Conservation (phyloP, 2,888 invertebrate species). For the Fragum sueziense region DNA sequence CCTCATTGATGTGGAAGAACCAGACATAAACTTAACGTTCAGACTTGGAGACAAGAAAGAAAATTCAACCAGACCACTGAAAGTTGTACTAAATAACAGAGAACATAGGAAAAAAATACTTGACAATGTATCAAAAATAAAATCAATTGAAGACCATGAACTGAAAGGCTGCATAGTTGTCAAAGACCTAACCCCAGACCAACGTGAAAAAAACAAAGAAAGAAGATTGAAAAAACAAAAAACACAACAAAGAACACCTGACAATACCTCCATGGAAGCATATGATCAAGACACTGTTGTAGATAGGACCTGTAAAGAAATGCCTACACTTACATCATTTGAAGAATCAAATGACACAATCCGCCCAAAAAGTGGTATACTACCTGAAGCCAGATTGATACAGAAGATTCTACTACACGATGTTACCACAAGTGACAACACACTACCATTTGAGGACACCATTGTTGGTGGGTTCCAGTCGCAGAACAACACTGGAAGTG, state of each 20-base stretch:
- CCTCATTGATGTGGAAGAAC: background rate
- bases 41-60: background rate
- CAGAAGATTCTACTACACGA: too few relatives aligned
- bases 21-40: background rate
- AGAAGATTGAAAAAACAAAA: background rate
- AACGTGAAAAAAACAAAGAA: background rate
- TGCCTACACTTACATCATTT: too few relatives aligned
- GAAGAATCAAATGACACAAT: background rate
- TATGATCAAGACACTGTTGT: background rate
- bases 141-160: background rate
- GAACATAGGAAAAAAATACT: conserved; percentile 4
- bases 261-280: background rate
- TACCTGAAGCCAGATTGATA: background rate
- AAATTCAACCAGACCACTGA: background rate
- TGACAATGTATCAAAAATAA: background rate
- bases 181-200: background rate
- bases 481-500: background rate
- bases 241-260: background rate
- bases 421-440: too few relatives aligned
- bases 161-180: background rate
- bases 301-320: background rate
- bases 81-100: conserved; percentile 3
- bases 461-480: background rate
- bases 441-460: background rate
- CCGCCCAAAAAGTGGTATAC: background rate